Evolutionary conservation across 2,888 invertebrate genomes (phyloP), one percentile per base, ranked within the genome.

Genomic region (Zonitis immaculata): DNA sequence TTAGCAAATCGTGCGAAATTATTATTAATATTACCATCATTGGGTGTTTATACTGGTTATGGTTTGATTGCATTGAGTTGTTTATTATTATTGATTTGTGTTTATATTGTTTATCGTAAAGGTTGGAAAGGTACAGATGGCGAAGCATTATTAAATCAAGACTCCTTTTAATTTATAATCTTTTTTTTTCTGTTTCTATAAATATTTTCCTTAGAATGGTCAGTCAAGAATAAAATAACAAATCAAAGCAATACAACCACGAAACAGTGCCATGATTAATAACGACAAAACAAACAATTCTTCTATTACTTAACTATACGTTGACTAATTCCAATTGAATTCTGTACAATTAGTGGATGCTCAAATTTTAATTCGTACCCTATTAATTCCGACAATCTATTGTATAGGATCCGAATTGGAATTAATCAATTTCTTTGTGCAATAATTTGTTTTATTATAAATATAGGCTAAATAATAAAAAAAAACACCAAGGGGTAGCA

Each of bases 1-100:
- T 80, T 86, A 62, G 83, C 86, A 0, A 63, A 64, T 1, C 61
- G 79, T 70, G 79, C 84, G 0, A 79, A 80, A 51, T 63, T 79
- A 4, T 74, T 86, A 1, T 69, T 84, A n/a, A 71, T 78, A 7
- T 60, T 85, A 46, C 78, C 82, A 0, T 70, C 76, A 48, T 74
- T 81, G 54, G 79, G 83, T 42, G 76, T 77, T 0, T 82, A 82
- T 61, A 80, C 79, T 0, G 77, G 82, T 6, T 82, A 79, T 55
- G 80, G 75, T 0, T 63, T 85, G n/a, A 78, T 77, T 12, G 76
- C 72, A 5, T 62, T 81, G 26, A 80, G 80, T 22, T 32, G 73
- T 14, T 49, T 73, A 20, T 62, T 79, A 14, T 43, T 76, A 6
- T 47, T 72, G 7, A 68, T 77, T n/a, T 73, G 73, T 1, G 44